Evolutionary conservation across 2,113 vertebrate genomes (phyloP).

Genomic region (Turdus rufiventris): DNA sequence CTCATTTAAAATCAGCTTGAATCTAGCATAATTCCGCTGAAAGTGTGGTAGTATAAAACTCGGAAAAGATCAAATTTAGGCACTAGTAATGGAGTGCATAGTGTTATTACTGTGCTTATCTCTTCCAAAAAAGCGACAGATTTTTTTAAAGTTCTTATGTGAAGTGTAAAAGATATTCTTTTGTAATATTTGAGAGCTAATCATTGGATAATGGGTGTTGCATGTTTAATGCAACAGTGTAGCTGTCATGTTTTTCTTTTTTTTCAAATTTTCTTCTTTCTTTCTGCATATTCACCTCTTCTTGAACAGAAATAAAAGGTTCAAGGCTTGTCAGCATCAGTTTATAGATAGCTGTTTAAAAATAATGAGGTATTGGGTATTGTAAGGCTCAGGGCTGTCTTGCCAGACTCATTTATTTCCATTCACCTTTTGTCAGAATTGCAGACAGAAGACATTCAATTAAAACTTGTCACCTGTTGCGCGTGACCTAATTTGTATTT

Average conservation of each 20-base stretch:
- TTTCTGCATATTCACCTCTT: constrained; percentile 59
- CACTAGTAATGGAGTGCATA: background rate
- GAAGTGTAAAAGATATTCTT: constrained; percentile 28
- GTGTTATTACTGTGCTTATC: background rate
- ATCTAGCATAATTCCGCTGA: background rate
- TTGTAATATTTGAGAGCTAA: constrained; percentile 49
- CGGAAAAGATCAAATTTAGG: background rate
- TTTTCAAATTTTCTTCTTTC: background rate
- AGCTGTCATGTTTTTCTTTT: background rate
- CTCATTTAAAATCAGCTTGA: background rate
- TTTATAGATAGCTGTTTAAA: constrained; percentile 86
- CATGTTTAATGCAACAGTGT: constrained; percentile 66
- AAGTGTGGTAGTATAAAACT: background rate
- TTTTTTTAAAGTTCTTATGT: background rate
- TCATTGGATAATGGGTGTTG: constrained; percentile 46
- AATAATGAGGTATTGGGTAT: constrained; percentile 85
- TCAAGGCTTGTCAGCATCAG: constrained; percentile 80
- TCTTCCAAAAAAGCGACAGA: background rate
- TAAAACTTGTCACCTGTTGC: constrained; percentile 80
- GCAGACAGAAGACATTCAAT: constrained; percentile 82
- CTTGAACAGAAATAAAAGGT: constrained; percentile 80
- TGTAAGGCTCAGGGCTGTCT: constrained; percentile 80
- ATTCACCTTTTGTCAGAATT: constrained; percentile 82
- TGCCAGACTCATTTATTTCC: constrained; percentile 82
- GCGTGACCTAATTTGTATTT: constrained; percentile 75